Evolutionary conservation across 2,797 vertebrate genomes (phyloP), one percentile per base, ranked within the genome.

Genomic region (Falco cherrug): DNA sequence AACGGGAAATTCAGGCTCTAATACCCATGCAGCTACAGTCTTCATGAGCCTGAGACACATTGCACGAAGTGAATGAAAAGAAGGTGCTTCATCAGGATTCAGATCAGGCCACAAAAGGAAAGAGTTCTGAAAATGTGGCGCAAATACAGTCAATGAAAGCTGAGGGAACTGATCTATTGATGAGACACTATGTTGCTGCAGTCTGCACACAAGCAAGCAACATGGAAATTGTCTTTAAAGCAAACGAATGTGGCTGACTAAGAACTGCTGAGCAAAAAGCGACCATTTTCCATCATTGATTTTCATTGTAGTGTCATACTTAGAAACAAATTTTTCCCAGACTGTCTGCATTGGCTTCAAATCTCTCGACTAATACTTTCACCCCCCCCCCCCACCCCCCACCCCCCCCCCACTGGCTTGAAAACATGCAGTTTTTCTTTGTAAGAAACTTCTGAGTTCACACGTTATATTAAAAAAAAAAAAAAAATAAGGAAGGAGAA

Each of bases 401-500:
- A n/a, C n/a, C n/a, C n/a, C n/a, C n/a, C n/a, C n/a, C 37, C 10
- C 21, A 54, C 35, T 59, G 47, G 48, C 68, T 69, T 76, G 35
- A 74, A 85, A 85, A 70, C 10, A 18, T 17, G 3, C 28, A 25
- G 16, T 3, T 83, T 87, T 86, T 89, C 43, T 54, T 41, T 37
- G 16, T 16, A 67, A 79, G 47, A 73, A 82, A 77, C 26, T 79
- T 74, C 33, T 60, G 51, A 67, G 13, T 41, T 74, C 16, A 13
- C 19, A 35, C 11, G 10, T 50, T 37, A 37, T 37, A 37, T 56
- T 43, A 47, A 70, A n/a, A 17, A 4, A 26, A n/a, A 35, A 14
- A n/a, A 19, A 6, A 26, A 24, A 33, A 28, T 5, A 3, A 0
- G 2, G 6, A 25, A 12, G 29, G 17, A 39, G 31, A 53, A 71